phyloP scores from a whole-genome alignment of 2,888 invertebrate genomes.

The Limnephilus rhombicus region DNA sequence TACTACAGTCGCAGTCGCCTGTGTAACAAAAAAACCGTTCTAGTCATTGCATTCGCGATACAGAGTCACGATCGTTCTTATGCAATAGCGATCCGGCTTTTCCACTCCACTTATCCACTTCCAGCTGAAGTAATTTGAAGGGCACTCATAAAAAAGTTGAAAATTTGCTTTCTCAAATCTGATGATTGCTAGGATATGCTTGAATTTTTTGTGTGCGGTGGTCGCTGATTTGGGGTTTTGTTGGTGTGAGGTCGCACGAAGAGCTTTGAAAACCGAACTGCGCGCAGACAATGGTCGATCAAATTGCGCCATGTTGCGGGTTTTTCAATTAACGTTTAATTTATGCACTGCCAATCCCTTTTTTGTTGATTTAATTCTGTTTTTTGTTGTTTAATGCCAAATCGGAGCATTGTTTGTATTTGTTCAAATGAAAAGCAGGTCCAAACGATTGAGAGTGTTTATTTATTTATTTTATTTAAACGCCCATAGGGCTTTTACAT shows the following conservation, averaged over 20 bases:
- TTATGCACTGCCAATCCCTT: neutral
- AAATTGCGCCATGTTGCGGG: slow-evolving; percentile 7
- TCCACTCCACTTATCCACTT: neutral
- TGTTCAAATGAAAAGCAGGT: neutral
- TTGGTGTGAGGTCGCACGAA: neutral
- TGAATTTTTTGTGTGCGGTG: neutral
- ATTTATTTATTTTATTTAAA: too few relatives aligned
- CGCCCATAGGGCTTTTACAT: too few relatives aligned
- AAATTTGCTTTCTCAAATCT: neutral
- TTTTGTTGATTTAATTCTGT: neutral
- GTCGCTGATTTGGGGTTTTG: neutral
- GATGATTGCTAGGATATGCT: neutral
- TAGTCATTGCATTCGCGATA: slow-evolving; percentile 19
- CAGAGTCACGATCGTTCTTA: slow-evolving; percentile 25
- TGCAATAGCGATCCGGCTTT: slow-evolving; percentile 12
- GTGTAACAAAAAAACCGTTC: neutral
- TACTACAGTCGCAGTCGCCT: neutral
- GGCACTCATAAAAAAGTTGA: neutral
- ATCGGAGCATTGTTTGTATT: neutral
- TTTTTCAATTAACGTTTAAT: slow-evolving; percentile 15
- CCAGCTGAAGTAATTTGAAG: neutral
- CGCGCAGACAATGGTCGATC: slow-evolving; percentile 33
- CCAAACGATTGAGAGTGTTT: too few relatives aligned
- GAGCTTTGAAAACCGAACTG: neutral
- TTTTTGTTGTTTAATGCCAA: neutral